These are phyloP conservation scores for Pseudoatta argentina DNA, from an alignment of 1,140 invertebrate species.

Conservation along the genomic window DNA sequence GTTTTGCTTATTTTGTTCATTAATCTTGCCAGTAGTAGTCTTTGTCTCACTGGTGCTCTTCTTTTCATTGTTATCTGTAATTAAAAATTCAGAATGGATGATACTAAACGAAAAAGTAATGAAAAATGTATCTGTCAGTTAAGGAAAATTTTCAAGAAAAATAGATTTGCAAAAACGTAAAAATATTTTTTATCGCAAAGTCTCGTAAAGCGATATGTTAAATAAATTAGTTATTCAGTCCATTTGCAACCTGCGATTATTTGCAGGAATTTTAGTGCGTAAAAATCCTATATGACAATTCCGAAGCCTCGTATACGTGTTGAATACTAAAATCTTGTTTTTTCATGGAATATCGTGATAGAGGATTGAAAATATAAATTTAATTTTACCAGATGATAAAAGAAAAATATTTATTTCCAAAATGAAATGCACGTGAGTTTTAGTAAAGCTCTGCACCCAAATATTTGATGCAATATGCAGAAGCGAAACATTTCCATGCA, in stretches of 20 bases:
- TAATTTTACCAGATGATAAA: conserved; percentile 9
- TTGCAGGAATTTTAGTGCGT: background rate
- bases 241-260: background rate
- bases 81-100: conserved; percentile 2
- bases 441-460: background rate
- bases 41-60: conserved; percentile 47
- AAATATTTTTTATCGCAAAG: background rate
- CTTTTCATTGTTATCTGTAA: conserved; percentile 71
- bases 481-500: conserved; percentile 28
- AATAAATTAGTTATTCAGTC: background rate
- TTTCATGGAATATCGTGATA: background rate
- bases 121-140: background rate
- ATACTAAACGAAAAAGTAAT: background rate
- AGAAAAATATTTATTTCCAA: conserved; percentile 31
- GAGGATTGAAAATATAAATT: conserved; percentile 20
- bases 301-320: background rate
- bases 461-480: conserved; percentile 38
- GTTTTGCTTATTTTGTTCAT: conserved; percentile 66
- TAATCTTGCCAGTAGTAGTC: conserved; percentile 50
- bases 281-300: background rate
- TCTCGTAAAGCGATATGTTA: background rate
- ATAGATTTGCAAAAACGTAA: background rate
- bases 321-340: background rate
- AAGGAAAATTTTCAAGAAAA: conserved; percentile 6
- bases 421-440: conserved; percentile 9